Percentiles rank a stretch among this genome's conserved stretches.
Evolutionary conservation across 2,113 vertebrate species (phyloP).

Genomic region (Carassius carassius): DNA sequence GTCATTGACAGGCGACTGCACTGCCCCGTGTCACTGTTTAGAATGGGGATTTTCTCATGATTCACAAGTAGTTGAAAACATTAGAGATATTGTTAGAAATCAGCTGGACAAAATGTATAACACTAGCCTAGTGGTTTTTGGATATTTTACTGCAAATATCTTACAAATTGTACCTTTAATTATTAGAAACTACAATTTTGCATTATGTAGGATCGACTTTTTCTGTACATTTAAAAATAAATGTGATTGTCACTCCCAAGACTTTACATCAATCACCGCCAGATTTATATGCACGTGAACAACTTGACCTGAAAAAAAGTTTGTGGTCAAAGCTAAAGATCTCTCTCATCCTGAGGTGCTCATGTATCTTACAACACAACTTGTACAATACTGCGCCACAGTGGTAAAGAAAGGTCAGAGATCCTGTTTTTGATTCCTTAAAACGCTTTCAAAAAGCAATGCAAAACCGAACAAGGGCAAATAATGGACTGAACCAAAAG

Average conservation of each 20-base stretch:
- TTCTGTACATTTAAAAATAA: background rate
- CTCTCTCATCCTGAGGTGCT: conserved; percentile 8
- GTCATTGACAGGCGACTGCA: too few relatives aligned
- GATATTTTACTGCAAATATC: too few relatives aligned
- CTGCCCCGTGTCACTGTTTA: too few relatives aligned
- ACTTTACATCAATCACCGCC: background rate
- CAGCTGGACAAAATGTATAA: too few relatives aligned
- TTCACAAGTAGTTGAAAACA: too few relatives aligned
- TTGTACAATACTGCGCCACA: conserved; percentile 62
- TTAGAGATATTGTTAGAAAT: too few relatives aligned
- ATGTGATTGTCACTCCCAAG: background rate
- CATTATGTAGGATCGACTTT: background rate
- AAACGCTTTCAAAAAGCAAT: conserved; percentile 64
- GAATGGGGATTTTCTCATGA: too few relatives aligned
- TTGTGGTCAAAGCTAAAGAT: background rate
- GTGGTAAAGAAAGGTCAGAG: conserved; percentile 83
- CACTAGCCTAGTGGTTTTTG: too few relatives aligned
- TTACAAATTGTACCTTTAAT: too few relatives aligned
- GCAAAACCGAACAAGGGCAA: conserved; percentile 49
- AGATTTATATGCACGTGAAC: background rate
- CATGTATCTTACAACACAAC: conserved; percentile 18
- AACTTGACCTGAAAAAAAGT: background rate
- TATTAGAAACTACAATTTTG: background rate
- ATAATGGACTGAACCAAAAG: conserved; percentile 40
- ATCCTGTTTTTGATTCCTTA: conserved; percentile 75